Percentiles rank a stretch among this genome's conserved stretches.
Conservation (phyloP, 2,113 vertebrate species). For the Labrus mixtus region DNA sequence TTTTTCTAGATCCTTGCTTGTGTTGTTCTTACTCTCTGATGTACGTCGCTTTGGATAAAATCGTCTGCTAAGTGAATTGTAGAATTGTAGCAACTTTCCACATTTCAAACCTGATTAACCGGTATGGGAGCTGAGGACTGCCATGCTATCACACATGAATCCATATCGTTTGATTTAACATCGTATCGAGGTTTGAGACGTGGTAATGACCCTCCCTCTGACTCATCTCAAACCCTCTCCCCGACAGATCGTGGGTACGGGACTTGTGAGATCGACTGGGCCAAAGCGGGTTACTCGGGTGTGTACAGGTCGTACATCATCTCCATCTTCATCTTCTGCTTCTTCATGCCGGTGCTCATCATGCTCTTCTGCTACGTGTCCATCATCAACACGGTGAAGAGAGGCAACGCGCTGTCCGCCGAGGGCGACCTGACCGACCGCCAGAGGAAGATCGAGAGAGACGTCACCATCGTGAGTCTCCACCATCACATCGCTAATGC, state of each 20-base stretch:
- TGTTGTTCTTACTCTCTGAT: too few species aligned
- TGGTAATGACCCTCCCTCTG: too few species aligned
- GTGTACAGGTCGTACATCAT: slow-evolving; percentile 85
- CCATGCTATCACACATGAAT: too few species aligned
- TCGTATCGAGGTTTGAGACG: too few species aligned
- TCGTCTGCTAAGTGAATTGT: too few species aligned
- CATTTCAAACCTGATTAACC: too few species aligned
- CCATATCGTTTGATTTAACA: too few species aligned
- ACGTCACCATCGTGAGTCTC: slow-evolving; percentile 81
- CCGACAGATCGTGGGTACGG: slow-evolving; percentile 84
- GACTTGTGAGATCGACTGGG: slow-evolving; percentile 89
- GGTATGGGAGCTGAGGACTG: too few species aligned
- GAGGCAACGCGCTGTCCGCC: slow-evolving; percentile 80
- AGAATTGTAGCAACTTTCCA: too few species aligned
- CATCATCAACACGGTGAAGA: slow-evolving; percentile 87
- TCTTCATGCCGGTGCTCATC: slow-evolving; percentile 82
- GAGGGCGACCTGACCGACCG: slow-evolving; percentile 82
- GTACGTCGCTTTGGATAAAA: too few species aligned
- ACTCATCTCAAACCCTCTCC: not conserved
- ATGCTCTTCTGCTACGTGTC: slow-evolving; percentile 86
- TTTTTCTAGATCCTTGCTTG: too few species aligned
- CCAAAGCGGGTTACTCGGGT: slow-evolving; percentile 85
- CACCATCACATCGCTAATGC: not conserved
- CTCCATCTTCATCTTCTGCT: slow-evolving; percentile 84
- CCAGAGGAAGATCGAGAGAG: slow-evolving; percentile 84